Conservation (phyloP, 2,888 invertebrate genomes). For the Melinaea marsaeus region DNA sequence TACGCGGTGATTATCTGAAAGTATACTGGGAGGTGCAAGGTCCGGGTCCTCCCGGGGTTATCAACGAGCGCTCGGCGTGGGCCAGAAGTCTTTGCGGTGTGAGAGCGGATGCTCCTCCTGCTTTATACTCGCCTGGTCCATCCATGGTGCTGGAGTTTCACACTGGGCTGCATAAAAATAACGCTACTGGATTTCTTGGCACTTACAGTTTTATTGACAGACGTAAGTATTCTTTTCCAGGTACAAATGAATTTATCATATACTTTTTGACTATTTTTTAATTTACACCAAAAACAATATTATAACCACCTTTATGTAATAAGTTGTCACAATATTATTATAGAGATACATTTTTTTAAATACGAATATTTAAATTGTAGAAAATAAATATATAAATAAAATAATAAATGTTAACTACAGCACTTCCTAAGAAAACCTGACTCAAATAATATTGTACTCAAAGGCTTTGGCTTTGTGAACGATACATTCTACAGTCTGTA, state of each 20-base stretch:
- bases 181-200: slow-evolving; percentile 84
- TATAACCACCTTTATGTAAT: no score
- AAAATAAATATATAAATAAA: neutral
- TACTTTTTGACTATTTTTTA: no score
- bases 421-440: slow-evolving; percentile 1
- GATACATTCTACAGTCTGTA: slow-evolving; percentile 28
- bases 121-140: slow-evolving; percentile 86
- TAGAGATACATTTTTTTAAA: neutral
- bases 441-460: slow-evolving; percentile 20
- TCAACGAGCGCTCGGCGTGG: slow-evolving; percentile 88
- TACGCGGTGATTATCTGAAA: slow-evolving; percentile 86
- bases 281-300: no score
- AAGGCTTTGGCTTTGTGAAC: slow-evolving; percentile 28
- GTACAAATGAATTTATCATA: neutral
- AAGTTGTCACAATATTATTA: neutral
- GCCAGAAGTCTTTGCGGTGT: slow-evolving; percentile 85
- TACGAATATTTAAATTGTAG: neutral
- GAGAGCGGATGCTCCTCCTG: slow-evolving; percentile 82
- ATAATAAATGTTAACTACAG: neutral
- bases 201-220: slow-evolving; percentile 87
- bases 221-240: slow-evolving; percentile 74
- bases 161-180: slow-evolving; percentile 70
- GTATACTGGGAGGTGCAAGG: slow-evolving; percentile 87
- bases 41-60: slow-evolving; percentile 81
- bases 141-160: slow-evolving; percentile 87